Percentiles rank a stretch among this genome's conserved stretches.
Evolutionary conservation across 2,797 vertebrate genomes (phyloP).

Genomic region (Hippopotamyrus pictus): DNA sequence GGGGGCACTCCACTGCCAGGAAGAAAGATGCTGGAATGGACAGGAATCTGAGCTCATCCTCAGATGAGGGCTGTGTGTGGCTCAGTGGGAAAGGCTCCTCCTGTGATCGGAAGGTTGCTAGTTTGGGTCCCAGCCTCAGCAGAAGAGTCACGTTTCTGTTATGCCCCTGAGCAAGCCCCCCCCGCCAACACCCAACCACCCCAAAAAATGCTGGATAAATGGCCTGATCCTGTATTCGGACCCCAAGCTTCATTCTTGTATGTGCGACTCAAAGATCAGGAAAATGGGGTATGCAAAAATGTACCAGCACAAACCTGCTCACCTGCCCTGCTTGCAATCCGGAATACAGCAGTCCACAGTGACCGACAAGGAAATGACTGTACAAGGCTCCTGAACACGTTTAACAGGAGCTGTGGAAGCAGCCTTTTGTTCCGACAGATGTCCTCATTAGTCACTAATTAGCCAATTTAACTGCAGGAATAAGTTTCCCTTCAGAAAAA

Average conservation of each 20-base stretch:
- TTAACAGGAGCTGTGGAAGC: neutral
- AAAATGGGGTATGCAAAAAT: neutral
- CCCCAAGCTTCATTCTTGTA: neutral
- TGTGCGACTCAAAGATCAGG: neutral
- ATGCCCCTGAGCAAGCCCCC: neutral
- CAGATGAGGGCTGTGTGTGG: neutral
- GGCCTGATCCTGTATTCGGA: neutral
- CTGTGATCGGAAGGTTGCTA: neutral
- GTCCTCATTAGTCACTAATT: conserved; percentile 6
- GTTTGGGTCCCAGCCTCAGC: neutral
- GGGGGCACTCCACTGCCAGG: neutral
- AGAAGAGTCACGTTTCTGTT: neutral
- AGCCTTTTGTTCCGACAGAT: neutral
- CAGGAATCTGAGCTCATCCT: neutral
- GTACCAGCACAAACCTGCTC: neutral
- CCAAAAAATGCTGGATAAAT: neutral
- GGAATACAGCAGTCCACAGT: neutral
- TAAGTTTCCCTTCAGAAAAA: neutral
- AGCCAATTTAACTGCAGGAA: neutral
- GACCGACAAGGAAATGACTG: neutral
- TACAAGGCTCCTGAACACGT: neutral
- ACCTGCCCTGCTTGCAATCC: neutral
- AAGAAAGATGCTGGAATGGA: neutral
- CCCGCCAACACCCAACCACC: neutral
- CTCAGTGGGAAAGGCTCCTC: neutral